These are phyloP conservation scores for Lytechinus variegatus DNA, from an alignment of 35 echinoderm and acorn worm genomes.

Conservation along the genomic window DNA sequence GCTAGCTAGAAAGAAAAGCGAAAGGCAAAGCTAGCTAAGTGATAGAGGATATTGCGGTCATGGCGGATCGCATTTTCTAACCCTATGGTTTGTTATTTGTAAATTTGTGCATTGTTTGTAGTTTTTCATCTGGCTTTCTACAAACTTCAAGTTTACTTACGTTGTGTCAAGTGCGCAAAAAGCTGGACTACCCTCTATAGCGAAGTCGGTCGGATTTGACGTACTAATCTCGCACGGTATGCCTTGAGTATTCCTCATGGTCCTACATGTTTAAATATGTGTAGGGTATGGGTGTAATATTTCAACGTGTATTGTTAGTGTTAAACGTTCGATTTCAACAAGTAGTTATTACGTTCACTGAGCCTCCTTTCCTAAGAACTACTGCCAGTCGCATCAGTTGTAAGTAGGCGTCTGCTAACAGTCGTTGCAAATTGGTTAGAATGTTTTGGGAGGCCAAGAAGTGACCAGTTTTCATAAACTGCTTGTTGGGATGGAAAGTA, in stretches of 20 bases:
- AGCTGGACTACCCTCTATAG: background rate
- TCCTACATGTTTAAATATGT: background rate
- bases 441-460: conserved; percentile 10
- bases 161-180: background rate
- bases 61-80: background rate
- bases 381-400: background rate
- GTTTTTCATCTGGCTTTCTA: background rate
- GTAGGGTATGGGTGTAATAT: background rate
- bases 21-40: too few relatives aligned
- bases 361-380: background rate
- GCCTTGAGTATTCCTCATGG: background rate
- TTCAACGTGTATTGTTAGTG: background rate
- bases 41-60: too few relatives aligned
- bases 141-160: background rate
- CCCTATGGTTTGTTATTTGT: background rate
- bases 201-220: background rate
- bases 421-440: background rate
- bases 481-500: background rate
- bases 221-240: background rate
- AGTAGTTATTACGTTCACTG: background rate
- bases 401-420: background rate
- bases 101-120: background rate
- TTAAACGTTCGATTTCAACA: background rate
- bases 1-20: too few relatives aligned
- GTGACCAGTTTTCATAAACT: background rate